Conservation (phyloP, 2,797 vertebrate genomes). For the Setipinna tenuifilis region DNA sequence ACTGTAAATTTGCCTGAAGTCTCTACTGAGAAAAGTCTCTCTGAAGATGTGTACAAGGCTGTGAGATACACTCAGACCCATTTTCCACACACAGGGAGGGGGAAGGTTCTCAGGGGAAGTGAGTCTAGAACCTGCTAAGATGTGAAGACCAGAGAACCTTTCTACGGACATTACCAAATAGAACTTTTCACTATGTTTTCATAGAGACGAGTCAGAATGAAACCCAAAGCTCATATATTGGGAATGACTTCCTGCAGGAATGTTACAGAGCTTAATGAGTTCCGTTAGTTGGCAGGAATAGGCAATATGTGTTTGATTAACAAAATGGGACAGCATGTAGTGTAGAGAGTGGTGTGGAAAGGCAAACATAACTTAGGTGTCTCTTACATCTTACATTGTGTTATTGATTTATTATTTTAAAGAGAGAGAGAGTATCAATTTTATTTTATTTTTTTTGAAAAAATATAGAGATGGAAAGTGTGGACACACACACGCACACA, state of each 20-base stretch:
- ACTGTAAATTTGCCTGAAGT: no score
- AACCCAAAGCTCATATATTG: not conserved
- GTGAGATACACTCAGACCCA: not conserved
- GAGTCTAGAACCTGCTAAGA: no score
- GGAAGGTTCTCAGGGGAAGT: not conserved
- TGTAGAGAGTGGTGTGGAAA: not conserved
- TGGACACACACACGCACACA: no score
- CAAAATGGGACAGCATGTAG: not conserved
- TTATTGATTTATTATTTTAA: no score
- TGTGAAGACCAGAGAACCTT: not conserved
- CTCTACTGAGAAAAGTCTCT: not conserved
- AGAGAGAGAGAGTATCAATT: no score
- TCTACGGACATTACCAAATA: not conserved
- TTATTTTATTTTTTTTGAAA: no score
- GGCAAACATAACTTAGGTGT: not conserved
- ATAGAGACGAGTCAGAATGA: not conserved
- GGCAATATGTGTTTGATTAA: slow-evolving; percentile 14
- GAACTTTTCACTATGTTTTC: not conserved
- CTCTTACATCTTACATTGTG: not conserved
- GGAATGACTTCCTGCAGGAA: not conserved
- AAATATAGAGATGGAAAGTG: no score
- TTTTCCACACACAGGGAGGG: not conserved
- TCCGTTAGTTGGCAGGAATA: not conserved
- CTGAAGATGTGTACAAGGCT: not conserved
- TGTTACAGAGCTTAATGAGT: not conserved